phyloP scores from a whole-genome alignment of 2,797 vertebrate genomes.

The Enteromius fasciolatus region DNA sequence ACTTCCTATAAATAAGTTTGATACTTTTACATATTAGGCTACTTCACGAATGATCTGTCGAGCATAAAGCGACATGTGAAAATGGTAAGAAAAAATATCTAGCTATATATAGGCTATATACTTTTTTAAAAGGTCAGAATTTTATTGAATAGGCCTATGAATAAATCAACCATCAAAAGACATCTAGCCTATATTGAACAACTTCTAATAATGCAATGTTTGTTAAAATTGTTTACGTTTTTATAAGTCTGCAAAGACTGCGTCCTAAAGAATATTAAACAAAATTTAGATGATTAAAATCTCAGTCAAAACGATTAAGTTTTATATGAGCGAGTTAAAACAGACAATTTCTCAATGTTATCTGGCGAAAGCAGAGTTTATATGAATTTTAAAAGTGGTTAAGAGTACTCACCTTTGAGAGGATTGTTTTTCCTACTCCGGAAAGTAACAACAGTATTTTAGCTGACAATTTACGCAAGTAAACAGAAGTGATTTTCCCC shows the following conservation, averaged over 20 bases:
- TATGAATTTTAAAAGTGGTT: not conserved
- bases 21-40: not conserved
- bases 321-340: not conserved
- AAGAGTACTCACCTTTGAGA: slow-evolving; percentile 27
- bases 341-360: not conserved
- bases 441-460: not conserved
- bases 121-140: no score
- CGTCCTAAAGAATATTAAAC: not conserved
- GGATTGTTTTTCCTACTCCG: not conserved
- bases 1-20: not conserved
- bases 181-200: not conserved
- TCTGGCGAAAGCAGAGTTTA: not conserved
- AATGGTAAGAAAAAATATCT: not conserved
- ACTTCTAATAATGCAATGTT: not conserved
- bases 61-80: not conserved
- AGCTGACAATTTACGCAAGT: not conserved
- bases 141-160: not conserved
- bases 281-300: not conserved
- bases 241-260: not conserved
- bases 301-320: not conserved
- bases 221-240: not conserved
- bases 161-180: not conserved
- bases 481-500: slow-evolving; percentile 1
- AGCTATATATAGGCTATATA: no score
- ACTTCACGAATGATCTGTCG: not conserved